These are phyloP conservation scores for Larimichthys polyactis DNA, from an alignment of 2,113 vertebrate species.

Conservation along the genomic window DNA sequence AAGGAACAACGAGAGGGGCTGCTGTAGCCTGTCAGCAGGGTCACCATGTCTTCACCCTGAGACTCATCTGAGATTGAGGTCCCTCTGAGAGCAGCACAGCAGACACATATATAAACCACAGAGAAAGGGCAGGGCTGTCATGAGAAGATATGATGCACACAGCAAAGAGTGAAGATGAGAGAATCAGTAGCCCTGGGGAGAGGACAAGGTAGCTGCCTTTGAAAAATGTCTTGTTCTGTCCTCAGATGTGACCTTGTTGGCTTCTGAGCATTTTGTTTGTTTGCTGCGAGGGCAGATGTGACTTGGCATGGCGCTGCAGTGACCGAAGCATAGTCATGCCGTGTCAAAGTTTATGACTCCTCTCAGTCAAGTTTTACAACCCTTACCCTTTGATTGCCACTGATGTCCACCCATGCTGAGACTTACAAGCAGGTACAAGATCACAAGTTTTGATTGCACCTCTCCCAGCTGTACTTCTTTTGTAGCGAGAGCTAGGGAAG, in stretches of 20 bases:
- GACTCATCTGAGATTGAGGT: background rate
- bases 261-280: background rate
- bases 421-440: background rate
- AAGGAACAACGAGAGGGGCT: background rate
- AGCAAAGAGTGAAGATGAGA: background rate
- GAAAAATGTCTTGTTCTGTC: conserved; percentile 3
- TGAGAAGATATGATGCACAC: no score
- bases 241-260: background rate
- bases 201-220: background rate
- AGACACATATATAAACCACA: background rate
- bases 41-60: background rate
- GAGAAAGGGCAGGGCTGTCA: background rate
- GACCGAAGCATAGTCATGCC: background rate
- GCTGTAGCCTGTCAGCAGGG: background rate
- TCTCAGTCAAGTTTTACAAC: background rate
- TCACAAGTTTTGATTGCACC: background rate
- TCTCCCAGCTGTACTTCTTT: background rate
- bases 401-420: background rate
- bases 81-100: background rate
- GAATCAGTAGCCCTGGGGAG: background rate
- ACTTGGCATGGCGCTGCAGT: background rate
- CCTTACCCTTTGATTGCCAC: background rate
- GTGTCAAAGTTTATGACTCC: background rate
- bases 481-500: background rate
- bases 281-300: background rate